A percentile compares a stretch with the other conserved stretches of the same genome.
Conservation (phyloP, 2,888 invertebrate genomes). For the Cataglyphis rosenhaueri region DNA sequence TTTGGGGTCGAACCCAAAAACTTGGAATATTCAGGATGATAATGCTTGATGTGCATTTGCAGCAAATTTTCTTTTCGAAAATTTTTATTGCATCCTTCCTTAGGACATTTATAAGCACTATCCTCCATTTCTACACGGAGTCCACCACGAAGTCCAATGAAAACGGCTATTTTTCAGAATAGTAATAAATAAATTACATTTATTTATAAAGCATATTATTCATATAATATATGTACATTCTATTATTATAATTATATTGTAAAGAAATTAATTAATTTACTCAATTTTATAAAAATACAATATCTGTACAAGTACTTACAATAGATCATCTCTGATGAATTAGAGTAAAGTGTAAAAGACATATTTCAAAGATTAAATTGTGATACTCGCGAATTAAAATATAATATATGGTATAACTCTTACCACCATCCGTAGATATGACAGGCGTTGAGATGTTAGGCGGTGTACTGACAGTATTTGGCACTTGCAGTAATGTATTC, state of each 20-base stretch:
- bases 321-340: constrained; percentile 77
- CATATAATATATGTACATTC: not conserved
- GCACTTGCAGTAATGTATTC: constrained; percentile 52
- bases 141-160: constrained; percentile 78
- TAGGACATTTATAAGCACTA: constrained; percentile 90
- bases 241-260: constrained; percentile 81
- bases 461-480: constrained; percentile 56
- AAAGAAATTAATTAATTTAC: constrained; percentile 86
- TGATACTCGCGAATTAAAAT: not conserved
- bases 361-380: constrained; percentile 34
- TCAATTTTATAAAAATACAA: constrained; percentile 22
- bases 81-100: constrained; percentile 94
- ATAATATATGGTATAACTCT: constrained; percentile 49
- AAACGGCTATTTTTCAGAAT: constrained; percentile 87
- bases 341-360: constrained; percentile 28
- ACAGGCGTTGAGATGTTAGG: constrained; percentile 63
- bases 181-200: constrained; percentile 77
- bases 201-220: not conserved
- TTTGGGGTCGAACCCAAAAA: constrained; percentile 93
- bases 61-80: constrained; percentile 96
- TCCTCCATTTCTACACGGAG: constrained; percentile 89
- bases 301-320: constrained; percentile 74
- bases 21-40: constrained; percentile 93
- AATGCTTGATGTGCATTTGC: constrained; percentile 98
- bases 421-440: constrained; percentile 79